Base-by-base conservation (phyloP, 64 coral and sea anemone genomes). In the Trachythela sp. region DNA sequence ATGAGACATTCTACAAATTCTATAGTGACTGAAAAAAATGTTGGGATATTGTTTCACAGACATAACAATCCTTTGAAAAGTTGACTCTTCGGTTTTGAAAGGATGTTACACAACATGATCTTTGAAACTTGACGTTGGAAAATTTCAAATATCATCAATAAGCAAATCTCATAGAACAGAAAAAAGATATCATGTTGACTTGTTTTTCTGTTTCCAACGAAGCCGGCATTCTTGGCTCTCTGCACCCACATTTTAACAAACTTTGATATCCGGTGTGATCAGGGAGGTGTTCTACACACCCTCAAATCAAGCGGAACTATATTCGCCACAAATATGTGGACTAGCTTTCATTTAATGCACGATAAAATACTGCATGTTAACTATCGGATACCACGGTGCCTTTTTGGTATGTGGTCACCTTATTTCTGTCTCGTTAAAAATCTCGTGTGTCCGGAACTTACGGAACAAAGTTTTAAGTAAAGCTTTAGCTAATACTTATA, bases 161-260 rank as follows among this genome's bases (percentile, higher is more conserved):
- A 45, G 42, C 42, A 45, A 20, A 27, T 9, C 30, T 34, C 30
- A 37, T 77, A 32, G 17, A 77, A 77, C 36, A 35, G 36, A 77
- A 32, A 77, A 70, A 27, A 15, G 30, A 77, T 32, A 27, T 77
- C 71, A 34, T 80, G 75, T 80, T 39, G 75, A 80, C 75, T 37
- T 80, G 75, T 80, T 80, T 80, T 80, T 80, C 75, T 37, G 20
- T 80, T 80, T 80, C 37, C 35, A 80, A 80, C 75, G 30, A 80
- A 80, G 75, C 75, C 75, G 75, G 75, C 75, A 80, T 80, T 34
- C 30, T 80, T 80, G 34, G 75, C 15, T 35, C 35, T 35, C 75
- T 80, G 27, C 75, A 80, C 75, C 75, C 75, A 80, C 75, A 80
- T 80, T 80, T 80, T 80, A 80, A 36, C 75, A 80, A 80, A 80